Base-by-base conservation (phyloP, 1,140 invertebrate species). In the Psilanteris sp. region DNA sequence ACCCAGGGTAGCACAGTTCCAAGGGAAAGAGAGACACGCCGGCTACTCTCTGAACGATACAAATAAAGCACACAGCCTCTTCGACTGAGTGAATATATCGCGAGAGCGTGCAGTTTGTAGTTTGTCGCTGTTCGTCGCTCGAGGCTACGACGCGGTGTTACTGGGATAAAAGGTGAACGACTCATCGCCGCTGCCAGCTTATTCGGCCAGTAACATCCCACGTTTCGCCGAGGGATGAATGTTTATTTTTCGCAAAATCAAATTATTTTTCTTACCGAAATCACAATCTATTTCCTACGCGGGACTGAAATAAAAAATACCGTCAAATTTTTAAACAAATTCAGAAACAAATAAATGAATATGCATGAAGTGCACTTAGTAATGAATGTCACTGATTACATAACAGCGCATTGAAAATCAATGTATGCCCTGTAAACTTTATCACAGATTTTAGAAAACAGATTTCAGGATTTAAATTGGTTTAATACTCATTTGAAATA, bases 161-260 rank as follows among this genome's bases (percentile, higher is more conserved):
- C 85, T 88, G 83, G 87, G 85, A 88, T 88, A 88, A 88, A 88
- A 88, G 87, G 87, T 88, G 86, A 88, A 88, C 81, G 86, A 87
- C 86, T 78, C 76, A 55, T 78, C 54, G 71, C 71, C 66, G 76
- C 64, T 67, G 70, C 54, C 71, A 62, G 66, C 59, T 74, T 48
- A 70, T 74, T 48, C 76, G 70, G 66, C 71, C 77, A 78, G 71
- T 71, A 78, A 78, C 71, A 62, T 78, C 71, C 77, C 66, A 78
- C 77, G 77, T 78, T 75, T 66, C 41, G 50, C 54, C 39, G 71
- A 78, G 77, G 71, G 77, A 75, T 78, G 77, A 70, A 73, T 29
- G 39, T 18, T 54, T 48, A 75, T 71, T 75, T 78, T 78, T 75
- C 59, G 50, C 22, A 18, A 66, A 74, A 59, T 61, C 43, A 44